These are phyloP conservation scores for Cenopis cana DNA, from an alignment of 2,888 invertebrate genomes.

Conservation along the genomic window DNA sequence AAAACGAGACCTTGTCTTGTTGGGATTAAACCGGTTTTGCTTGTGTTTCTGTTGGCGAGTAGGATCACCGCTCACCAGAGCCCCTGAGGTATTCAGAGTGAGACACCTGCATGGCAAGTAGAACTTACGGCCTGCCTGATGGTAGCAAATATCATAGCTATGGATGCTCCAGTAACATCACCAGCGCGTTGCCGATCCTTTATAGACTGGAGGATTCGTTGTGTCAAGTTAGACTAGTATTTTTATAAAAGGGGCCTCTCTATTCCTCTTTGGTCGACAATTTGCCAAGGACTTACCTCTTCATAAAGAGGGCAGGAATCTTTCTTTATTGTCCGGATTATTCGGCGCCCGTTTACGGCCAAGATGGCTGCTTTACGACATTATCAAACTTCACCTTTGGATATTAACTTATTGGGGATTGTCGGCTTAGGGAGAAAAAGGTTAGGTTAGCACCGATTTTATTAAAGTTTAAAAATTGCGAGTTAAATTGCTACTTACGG, in stretches of 20 bases:
- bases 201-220: no score
- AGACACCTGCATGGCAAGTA: no score
- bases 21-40: no score
- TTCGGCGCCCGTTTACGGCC: slow-evolving; percentile 79
- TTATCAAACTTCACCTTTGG: slow-evolving; percentile 79
- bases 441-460: slow-evolving; percentile 12
- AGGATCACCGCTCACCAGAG: no score
- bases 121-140: no score
- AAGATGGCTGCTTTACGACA: slow-evolving; percentile 81
- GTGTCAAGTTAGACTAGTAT: no score
- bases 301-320: slow-evolving; percentile 84
- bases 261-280: slow-evolving; percentile 62
- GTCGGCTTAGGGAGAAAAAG: slow-evolving; percentile 22
- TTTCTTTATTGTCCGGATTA: slow-evolving; percentile 85
- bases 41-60: no score
- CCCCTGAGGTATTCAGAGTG: no score
- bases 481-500: background rate
- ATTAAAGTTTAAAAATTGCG: slow-evolving; percentile 12
- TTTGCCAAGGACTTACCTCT: slow-evolving; percentile 85
- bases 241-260: slow-evolving; percentile 55
- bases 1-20: no score
- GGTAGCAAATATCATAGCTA: no score
- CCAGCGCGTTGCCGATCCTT: no score
- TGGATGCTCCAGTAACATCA: no score
- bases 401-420: slow-evolving; percentile 78